Conservation (phyloP, 2,113 vertebrate genomes). For the Ctenomys sociabilis region DNA sequence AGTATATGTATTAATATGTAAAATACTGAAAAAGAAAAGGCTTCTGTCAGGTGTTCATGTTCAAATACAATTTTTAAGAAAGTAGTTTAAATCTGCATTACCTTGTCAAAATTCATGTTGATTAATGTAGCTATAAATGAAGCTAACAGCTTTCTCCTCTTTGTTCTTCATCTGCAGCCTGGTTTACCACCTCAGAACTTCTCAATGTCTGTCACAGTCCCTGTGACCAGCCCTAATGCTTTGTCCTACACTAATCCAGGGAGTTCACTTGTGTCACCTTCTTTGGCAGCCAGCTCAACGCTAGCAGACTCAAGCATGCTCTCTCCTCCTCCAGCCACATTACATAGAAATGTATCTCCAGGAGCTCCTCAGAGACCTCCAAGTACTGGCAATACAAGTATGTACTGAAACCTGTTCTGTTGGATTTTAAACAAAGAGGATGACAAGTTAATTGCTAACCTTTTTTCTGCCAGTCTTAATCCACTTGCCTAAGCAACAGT, state of each 20-base stretch:
- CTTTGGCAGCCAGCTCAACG: conserved; percentile 91
- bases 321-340: conserved; percentile 91
- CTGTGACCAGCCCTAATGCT: conserved; percentile 95
- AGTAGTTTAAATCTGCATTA: conserved; percentile 16
- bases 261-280: conserved; percentile 91
- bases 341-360: conserved; percentile 95
- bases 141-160: conserved; percentile 57
- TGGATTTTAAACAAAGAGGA: background rate
- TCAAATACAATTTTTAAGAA: conserved; percentile 59
- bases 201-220: conserved; percentile 99
- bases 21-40: conserved; percentile 41
- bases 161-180: conserved; percentile 87
- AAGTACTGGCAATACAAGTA: conserved; percentile 94
- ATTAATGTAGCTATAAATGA: background rate
- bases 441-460: background rate
- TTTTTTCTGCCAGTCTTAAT: background rate
- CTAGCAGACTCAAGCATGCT: conserved; percentile 95
- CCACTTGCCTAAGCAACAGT: background rate
- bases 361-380: conserved; percentile 94
- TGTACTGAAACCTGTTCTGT: background rate
- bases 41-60: conserved; percentile 16
- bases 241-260: conserved; percentile 94
- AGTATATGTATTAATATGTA: background rate
- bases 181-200: conserved; percentile 97
- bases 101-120: background rate